Conservation (phyloP, 2,888 invertebrate genomes). For the Pimpla rufipes region DNA sequence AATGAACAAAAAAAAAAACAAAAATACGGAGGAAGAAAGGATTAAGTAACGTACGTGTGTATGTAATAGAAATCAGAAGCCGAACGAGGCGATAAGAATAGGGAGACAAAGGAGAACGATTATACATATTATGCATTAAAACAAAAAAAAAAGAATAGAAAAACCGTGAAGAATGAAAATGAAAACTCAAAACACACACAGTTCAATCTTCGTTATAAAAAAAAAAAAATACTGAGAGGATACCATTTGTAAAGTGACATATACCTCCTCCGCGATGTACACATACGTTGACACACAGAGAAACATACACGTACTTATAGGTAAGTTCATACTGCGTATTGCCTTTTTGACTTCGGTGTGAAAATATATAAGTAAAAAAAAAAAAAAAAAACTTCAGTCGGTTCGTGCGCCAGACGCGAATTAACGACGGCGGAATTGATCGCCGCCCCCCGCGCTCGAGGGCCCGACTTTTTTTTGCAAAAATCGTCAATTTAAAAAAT, state of each 20-base stretch:
- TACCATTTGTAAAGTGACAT: constrained; percentile 63
- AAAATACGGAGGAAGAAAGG: constrained; percentile 1
- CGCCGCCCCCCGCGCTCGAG: constrained; percentile 38
- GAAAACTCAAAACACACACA: constrained; percentile 43
- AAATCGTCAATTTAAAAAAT: constrained; percentile 38
- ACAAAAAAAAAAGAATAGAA: constrained; percentile 20
- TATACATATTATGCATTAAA: constrained; percentile 57
- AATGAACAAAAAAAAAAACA: too few species aligned
- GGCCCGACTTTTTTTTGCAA: constrained; percentile 30
- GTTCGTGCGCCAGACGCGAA: constrained; percentile 70
- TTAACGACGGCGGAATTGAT: constrained; percentile 63
- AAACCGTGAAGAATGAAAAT: constrained; percentile 43
- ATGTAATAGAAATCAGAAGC: constrained; percentile 33
- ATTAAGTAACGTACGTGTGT: constrained; percentile 39
- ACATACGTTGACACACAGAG: constrained; percentile 79
- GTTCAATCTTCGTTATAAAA: constrained; percentile 57
- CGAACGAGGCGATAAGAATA: constrained; percentile 46
- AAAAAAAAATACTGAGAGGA: constrained; percentile 50
- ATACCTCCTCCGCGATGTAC: constrained; percentile 72
- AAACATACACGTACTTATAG: constrained; percentile 82
- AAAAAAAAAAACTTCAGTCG: constrained; percentile 75
- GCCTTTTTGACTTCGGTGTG: constrained; percentile 85
- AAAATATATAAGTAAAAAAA: constrained; percentile 78
- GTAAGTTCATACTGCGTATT: constrained; percentile 85
- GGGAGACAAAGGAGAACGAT: constrained; percentile 39